Percentiles rank a stretch among this genome's conserved stretches.
These are phyloP conservation scores for Mastomys coucha DNA, from an alignment of 2,113 vertebrate genomes.

Conservation along the genomic window DNA sequence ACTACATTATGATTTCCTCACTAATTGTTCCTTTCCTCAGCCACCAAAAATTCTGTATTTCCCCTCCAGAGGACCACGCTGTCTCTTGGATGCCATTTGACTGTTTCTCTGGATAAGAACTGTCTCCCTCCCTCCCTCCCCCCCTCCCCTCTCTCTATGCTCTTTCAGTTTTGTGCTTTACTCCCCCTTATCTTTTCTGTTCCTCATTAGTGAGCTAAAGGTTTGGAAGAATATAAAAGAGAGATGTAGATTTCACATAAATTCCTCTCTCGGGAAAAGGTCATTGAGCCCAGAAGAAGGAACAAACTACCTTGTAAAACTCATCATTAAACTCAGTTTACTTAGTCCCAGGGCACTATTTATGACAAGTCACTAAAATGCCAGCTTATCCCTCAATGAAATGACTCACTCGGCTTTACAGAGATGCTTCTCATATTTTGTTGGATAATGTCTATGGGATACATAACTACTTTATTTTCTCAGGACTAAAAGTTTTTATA, in stretches of 20 bases:
- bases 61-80: not conserved
- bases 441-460: conserved; percentile 50
- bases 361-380: conserved; percentile 78
- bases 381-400: conserved; percentile 65
- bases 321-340: conserved; percentile 81
- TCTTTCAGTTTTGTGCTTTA: not conserved
- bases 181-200: conserved; percentile 28
- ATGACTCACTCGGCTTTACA: conserved; percentile 73
- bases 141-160: not conserved
- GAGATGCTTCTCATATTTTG: conserved; percentile 38
- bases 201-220: conserved; percentile 49
- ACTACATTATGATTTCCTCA: not conserved
- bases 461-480: conserved; percentile 70
- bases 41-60: not conserved
- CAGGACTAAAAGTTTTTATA: conserved; percentile 36
- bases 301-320: conserved; percentile 80
- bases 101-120: conserved; percentile 33
- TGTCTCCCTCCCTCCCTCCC: not conserved
- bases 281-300: conserved; percentile 67
- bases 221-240: conserved; percentile 63
- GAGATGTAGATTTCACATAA: conserved; percentile 66
- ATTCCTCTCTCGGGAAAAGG: conserved; percentile 51
- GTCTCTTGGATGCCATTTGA: not conserved
- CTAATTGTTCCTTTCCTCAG: not conserved
- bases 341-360: conserved; percentile 74